Conservation (phyloP, 2,888 invertebrate species). For the Melanophora roralis region DNA sequence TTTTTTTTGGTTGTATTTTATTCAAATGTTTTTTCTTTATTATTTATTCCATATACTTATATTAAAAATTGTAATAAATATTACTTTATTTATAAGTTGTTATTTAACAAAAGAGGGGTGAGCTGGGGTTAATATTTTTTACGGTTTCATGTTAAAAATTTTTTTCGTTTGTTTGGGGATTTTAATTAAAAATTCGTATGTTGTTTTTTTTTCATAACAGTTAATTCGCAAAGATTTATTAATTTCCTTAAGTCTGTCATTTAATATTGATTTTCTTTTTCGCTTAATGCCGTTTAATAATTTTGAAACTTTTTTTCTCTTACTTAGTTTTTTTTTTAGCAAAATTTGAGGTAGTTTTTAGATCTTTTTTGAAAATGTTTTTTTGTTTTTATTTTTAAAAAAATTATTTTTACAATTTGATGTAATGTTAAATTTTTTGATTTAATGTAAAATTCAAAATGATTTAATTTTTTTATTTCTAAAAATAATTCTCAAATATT, state of each 20-base stretch:
- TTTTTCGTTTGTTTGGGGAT: conserved; percentile 22
- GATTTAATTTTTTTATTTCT: background rate
- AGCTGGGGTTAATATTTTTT: background rate
- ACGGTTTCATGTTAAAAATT: conserved; percentile 52
- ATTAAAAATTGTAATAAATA: conserved; percentile 40
- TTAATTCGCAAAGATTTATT: conserved; percentile 35
- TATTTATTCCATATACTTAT: background rate
- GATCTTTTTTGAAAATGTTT: conserved; percentile 37
- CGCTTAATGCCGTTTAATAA: background rate
- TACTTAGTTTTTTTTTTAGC: conserved; percentile 32
- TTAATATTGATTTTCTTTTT: conserved; percentile 27
- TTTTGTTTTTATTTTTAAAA: conserved; percentile 20
- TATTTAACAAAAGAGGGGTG: conserved; percentile 13
- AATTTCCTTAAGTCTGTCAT: conserved; percentile 24
- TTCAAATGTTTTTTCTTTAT: conserved; percentile 9
- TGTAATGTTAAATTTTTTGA: background rate
- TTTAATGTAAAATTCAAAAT: conserved; percentile 34
- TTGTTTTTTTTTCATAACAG: conserved; percentile 38
- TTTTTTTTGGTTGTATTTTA: conserved; percentile 11
- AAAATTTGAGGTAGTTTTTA: conserved; percentile 62
- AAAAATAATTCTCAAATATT: no score
- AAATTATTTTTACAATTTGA: no score
- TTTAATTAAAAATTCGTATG: conserved; percentile 51
- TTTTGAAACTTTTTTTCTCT: conserved; percentile 9
- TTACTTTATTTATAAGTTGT: conserved; percentile 19